These are phyloP conservation scores for Nautilus pompilius DNA, from an alignment of 1,140 invertebrate species.

Conservation along the genomic window DNA sequence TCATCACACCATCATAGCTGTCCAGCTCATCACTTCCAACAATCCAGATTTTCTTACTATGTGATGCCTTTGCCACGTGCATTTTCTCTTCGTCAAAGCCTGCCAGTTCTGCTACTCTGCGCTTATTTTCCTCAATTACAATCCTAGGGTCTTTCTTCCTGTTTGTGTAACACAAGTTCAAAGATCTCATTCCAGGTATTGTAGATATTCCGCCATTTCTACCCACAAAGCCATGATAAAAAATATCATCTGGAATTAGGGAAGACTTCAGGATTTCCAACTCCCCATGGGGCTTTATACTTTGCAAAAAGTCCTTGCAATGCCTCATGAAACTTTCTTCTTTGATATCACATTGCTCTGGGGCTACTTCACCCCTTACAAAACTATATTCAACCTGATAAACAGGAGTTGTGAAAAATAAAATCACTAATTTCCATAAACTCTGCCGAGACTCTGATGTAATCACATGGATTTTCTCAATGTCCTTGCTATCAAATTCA, in stretches of 20 bases:
- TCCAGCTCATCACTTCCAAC: conserved; percentile 14
- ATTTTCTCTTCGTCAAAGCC: conserved; percentile 16
- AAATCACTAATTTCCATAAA: no score
- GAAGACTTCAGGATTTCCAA: conserved; percentile 15
- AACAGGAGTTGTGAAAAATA: no score
- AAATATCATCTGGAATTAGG: conserved; percentile 16
- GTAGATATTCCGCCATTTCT: conserved; percentile 23
- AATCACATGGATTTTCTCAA: no score
- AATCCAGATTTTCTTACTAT: conserved; percentile 21
- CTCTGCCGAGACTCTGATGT: no score
- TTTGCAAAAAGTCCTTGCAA: no score
- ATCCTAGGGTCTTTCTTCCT: conserved; percentile 19
- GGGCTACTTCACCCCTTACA: no score
- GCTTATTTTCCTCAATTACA: conserved; percentile 23
- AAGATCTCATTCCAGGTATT: conserved; percentile 15
- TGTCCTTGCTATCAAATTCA: no score
- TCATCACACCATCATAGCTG: conserved; percentile 25
- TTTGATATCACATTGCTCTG: no score
- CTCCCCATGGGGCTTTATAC: no score
- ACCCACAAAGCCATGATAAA: conserved; percentile 28
- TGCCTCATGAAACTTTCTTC: no score
- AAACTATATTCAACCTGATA: no score
- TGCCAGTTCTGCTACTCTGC: conserved; percentile 14
- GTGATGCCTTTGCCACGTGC: conserved; percentile 14
- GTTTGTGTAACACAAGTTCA: conserved; percentile 21